Evolutionary conservation across 2,888 invertebrate genomes (phyloP).

Genomic region (Drosophila subquinaria): DNA sequence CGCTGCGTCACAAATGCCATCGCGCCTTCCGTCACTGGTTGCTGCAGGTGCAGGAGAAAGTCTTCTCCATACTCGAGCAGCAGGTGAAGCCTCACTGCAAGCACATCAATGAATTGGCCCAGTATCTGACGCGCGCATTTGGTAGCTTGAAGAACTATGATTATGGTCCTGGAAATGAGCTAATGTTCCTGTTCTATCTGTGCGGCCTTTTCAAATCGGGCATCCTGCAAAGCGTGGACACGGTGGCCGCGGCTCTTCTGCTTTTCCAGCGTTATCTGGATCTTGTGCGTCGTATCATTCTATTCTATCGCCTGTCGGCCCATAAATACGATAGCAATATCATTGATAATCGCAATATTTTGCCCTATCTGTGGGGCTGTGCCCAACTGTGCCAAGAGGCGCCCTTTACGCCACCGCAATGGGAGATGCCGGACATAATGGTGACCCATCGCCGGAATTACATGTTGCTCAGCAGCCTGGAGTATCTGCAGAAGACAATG

Average conservation of each 20-base stretch:
- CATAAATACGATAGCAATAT: conserved; percentile 99
- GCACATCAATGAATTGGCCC: conserved; percentile 91
- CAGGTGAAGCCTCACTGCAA: conserved; percentile 88
- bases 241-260: conserved; percentile 89
- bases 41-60: conserved; percentile 88
- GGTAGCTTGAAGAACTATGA: conserved; percentile 98
- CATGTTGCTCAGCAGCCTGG: conserved; percentile 96
- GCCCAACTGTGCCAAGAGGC: conserved; percentile 94
- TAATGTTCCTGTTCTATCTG: conserved; percentile 97
- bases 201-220: conserved; percentile 96
- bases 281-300: conserved; percentile 93
- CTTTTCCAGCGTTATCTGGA: conserved; percentile 90
- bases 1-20: conserved; percentile 86
- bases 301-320: conserved; percentile 97
- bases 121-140: conserved; percentile 96
- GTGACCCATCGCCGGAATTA: conserved; percentile 90
- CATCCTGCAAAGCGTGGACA: conserved; percentile 90
- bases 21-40: conserved; percentile 95
- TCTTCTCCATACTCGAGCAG: conserved; percentile 88
- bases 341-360: conserved; percentile 98
- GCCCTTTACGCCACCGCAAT: conserved; percentile 93
- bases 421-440: conserved; percentile 91
- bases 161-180: conserved; percentile 99
- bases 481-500: conserved; percentile 94
- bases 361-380: conserved; percentile 99